Conservation (phyloP, 2,888 invertebrate genomes). For the Ormia ochracea region DNA sequence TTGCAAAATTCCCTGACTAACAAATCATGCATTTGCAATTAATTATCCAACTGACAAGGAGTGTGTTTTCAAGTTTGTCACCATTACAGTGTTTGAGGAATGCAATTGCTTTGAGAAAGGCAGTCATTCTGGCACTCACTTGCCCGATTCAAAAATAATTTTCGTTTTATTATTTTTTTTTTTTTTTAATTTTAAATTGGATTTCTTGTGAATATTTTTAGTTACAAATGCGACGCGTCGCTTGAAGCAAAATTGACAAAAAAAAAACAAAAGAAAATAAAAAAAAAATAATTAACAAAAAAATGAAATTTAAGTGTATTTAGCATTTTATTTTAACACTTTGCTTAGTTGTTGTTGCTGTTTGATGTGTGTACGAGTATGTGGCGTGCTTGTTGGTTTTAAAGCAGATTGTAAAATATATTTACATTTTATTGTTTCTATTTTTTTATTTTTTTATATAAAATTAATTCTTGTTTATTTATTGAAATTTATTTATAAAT, state of each 20-base stretch:
- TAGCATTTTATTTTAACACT: conserved; percentile 17
- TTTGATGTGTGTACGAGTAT: neutral
- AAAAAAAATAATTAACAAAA: no score
- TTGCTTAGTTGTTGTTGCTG: neutral
- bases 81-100: neutral
- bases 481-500: conserved; percentile 10
- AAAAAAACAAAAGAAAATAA: conserved; percentile 7
- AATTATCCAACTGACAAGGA: neutral
- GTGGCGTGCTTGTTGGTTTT: neutral
- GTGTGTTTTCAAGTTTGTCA: conserved; percentile 11
- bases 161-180: no score
- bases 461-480: conserved; percentile 27
- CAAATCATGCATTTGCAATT: neutral
- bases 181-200: conserved; percentile 2
- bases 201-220: conserved; percentile 30
- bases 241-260: neutral
- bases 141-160: no score
- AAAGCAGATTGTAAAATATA: conserved; percentile 3
- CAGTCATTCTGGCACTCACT: conserved; percentile 4
- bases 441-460: conserved; percentile 31
- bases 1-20: neutral
- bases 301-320: no score
- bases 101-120: neutral
- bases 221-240: conserved; percentile 22
- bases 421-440: no score